Conservation (phyloP, 2,113 vertebrate species). For the Phainopepla nitens region DNA sequence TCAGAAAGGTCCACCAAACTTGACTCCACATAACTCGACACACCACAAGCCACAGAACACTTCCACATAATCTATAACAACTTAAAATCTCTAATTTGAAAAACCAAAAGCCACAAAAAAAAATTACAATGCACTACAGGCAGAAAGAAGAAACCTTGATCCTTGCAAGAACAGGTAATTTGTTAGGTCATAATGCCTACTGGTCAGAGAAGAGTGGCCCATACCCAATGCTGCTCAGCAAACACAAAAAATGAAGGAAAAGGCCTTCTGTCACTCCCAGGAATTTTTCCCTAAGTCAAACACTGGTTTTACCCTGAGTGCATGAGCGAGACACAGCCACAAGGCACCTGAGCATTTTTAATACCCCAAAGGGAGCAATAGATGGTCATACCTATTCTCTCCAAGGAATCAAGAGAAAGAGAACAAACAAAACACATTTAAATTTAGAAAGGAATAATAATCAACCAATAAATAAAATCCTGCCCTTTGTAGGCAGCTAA, state of each 20-base stretch:
- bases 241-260: neutral
- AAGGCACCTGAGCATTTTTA: neutral
- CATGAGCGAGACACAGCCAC: neutral
- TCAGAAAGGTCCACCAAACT: slow-evolving; percentile 41
- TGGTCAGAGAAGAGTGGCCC: neutral
- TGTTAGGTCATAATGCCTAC: neutral
- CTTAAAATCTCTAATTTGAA: slow-evolving; percentile 65
- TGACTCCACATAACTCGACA: slow-evolving; percentile 13
- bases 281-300: neutral
- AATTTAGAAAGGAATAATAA: neutral
- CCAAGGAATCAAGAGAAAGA: neutral
- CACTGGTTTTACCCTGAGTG: neutral
- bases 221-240: neutral
- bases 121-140: slow-evolving; percentile 6
- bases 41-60: slow-evolving; percentile 63
- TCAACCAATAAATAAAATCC: neutral
- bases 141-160: slow-evolving; percentile 2
- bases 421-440: neutral
- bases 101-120: slow-evolving; percentile 56
- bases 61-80: slow-evolving; percentile 57
- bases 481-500: neutral
- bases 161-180: slow-evolving; percentile 35
- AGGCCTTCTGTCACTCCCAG: neutral
- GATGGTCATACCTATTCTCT: neutral
- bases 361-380: neutral